phyloP scores from a whole-genome alignment of 1,140 invertebrate species.

The Triops longicaudatus region DNA sequence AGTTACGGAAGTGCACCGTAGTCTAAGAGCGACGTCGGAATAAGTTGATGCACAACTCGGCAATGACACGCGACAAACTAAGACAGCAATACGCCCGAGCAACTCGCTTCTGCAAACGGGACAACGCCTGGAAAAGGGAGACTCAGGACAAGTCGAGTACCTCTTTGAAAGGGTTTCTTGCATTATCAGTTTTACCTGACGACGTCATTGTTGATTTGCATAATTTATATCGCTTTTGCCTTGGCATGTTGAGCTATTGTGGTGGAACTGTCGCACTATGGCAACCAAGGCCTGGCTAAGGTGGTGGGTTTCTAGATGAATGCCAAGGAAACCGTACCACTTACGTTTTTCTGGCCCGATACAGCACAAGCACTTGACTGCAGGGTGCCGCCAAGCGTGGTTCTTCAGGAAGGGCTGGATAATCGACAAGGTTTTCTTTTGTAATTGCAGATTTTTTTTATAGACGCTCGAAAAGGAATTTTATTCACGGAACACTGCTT shows the following conservation, averaged over 20 bases:
- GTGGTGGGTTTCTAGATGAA: not conserved
- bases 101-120: not conserved
- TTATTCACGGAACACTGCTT: slow-evolving; percentile 8
- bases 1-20: not conserved
- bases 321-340: not conserved
- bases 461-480: not conserved
- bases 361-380: not conserved
- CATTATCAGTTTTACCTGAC: not conserved
- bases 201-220: slow-evolving; percentile 2
- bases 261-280: slow-evolving; percentile 4
- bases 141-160: not conserved
- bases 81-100: not conserved
- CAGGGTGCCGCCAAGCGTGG: not conserved
- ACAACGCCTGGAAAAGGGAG: not conserved
- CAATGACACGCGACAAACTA: slow-evolving; percentile 1
- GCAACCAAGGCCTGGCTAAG: not conserved
- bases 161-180: not conserved
- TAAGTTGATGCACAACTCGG: not conserved
- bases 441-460: not conserved
- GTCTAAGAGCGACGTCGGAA: not conserved
- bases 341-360: not conserved
- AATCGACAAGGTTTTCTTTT: not conserved
- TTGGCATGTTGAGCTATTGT: not conserved
- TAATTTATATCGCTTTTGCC: not conserved
- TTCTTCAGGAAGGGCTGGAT: not conserved